These are phyloP conservation scores for Cantharis flavilabris DNA, from an alignment of 2,888 invertebrate species.

Conservation along the genomic window DNA sequence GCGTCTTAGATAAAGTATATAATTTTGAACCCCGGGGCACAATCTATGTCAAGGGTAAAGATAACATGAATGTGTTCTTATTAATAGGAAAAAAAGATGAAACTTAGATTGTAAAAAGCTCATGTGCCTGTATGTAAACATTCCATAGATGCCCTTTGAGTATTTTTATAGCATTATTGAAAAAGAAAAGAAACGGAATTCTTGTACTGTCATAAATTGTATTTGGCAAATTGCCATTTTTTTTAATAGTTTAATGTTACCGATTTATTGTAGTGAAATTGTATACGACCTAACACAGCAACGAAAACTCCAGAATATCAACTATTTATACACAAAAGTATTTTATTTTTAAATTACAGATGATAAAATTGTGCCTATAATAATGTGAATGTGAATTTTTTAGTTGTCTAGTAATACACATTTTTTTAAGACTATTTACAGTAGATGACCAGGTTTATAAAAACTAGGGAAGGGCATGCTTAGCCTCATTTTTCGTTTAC, in stretches of 20 bases:
- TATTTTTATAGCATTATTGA: not conserved
- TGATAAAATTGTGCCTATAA: not conserved
- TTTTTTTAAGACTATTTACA: not conserved
- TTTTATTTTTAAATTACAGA: not conserved
- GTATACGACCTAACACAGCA: slow-evolving; percentile 1
- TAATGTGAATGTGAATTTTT: not conserved
- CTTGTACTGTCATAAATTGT: no score
- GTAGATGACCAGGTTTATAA: not conserved
- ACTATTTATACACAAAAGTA: not conserved
- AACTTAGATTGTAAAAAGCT: slow-evolving; percentile 7
- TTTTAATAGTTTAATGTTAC: not conserved
- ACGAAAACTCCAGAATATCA: not conserved
- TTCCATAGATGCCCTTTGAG: not conserved
- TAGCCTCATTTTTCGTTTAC: not conserved
- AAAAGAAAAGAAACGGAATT: not conserved
- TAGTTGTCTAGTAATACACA: not conserved
- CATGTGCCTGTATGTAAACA: slow-evolving; percentile 17
- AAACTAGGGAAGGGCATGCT: not conserved
- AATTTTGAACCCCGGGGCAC: slow-evolving; percentile 91
- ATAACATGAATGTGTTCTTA: slow-evolving; percentile 90
- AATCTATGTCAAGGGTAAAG: slow-evolving; percentile 96
- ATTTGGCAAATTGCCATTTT: no score
- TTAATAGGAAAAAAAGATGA: slow-evolving; percentile 58
- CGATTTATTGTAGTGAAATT: not conserved
- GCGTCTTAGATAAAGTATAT: slow-evolving; percentile 73